Percentiles rank a stretch among this genome's conserved stretches.
These are phyloP conservation scores for Xiphorhynchus erythropygius DNA, from an alignment of 2,797 vertebrate species.

Conservation along the genomic window DNA sequence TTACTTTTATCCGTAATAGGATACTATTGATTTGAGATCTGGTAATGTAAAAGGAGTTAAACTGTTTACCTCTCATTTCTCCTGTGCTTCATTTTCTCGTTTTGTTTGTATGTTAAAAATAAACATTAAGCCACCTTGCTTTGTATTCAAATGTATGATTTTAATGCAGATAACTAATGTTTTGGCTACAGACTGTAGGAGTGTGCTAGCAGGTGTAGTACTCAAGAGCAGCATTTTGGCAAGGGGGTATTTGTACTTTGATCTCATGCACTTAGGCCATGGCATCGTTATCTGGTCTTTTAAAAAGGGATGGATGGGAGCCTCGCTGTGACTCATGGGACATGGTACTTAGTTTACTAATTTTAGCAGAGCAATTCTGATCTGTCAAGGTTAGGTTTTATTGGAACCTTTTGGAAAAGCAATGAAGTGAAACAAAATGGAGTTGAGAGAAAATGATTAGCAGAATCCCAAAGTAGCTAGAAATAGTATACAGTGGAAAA, in stretches of 20 bases:
- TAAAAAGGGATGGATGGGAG: background rate
- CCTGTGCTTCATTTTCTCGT: background rate
- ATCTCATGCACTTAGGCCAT: background rate
- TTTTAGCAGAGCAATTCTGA: slow-evolving; percentile 35
- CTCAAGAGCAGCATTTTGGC: background rate
- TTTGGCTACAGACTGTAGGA: background rate
- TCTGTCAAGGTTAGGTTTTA: slow-evolving; percentile 7
- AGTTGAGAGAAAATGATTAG: slow-evolving; percentile 3
- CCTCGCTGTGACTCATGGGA: background rate
- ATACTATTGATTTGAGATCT: background rate
- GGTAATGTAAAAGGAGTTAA: background rate
- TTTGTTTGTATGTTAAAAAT: background rate
- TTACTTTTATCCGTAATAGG: background rate
- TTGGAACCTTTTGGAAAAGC: slow-evolving; percentile 30
- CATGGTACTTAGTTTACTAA: slow-evolving; percentile 42
- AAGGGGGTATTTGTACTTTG: slow-evolving; percentile 14
- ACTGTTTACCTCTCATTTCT: background rate
- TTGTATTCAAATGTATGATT: background rate
- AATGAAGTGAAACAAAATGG: slow-evolving; percentile 38
- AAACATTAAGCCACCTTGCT: background rate
- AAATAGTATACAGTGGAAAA: background rate
- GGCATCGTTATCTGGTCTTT: slow-evolving; percentile 9
- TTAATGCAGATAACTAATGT: background rate
- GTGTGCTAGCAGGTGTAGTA: background rate
- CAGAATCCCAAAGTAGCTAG: slow-evolving; percentile 4